Base-by-base conservation (phyloP, 2,113 vertebrate species). In the Poeciliopsis prolifica region DNA sequence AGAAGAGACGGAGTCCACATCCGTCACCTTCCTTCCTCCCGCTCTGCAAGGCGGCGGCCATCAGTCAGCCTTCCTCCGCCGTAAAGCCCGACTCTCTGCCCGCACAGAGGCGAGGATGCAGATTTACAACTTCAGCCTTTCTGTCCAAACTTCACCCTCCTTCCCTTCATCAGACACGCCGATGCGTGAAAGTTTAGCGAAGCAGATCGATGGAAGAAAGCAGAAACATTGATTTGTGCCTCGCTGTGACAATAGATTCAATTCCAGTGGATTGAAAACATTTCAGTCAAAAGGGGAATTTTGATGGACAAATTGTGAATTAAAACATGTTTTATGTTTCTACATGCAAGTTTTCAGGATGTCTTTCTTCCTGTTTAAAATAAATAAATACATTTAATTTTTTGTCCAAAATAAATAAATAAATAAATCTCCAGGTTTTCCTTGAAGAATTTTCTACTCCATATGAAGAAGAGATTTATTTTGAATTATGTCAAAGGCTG, bases 61-160 rank as follows among this genome's bases (percentile, higher is more conserved):
- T 87, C 83, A 40, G 72, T 87, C 86, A 84, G 0, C 26, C 75
- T 26, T 66, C 30, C 75, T 79, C 68, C 0, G 51, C 77, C 76
- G 62, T 82, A 74, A 81, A 44, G 79, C 70, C 75, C 24, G 61
- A 75, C 61, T 74, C 5, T 80, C 48, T 17, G 5, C 17, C 69
- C 29, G 64, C 68, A 44, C 30, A 9, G 0, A 66, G 64, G 14
- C 65, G 44, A 72, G 54, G 10, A 72, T 30, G 77, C 63, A 74
- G 75, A 68, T 80, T 84, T 84, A 74, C 66, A 75, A 35, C 76
- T 65, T 81, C 1, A 63, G 73, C 78, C 75, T 75, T 40, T 24
- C 11, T 44, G 65, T 67, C 44, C 8, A 35, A 69, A 72, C 69
- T 48, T 65, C 65, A 2, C 10, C 26, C 61, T 69, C 30, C 40